These are phyloP conservation scores for Bibio marci DNA, from an alignment of 2,888 invertebrate species.

Conservation along the genomic window DNA sequence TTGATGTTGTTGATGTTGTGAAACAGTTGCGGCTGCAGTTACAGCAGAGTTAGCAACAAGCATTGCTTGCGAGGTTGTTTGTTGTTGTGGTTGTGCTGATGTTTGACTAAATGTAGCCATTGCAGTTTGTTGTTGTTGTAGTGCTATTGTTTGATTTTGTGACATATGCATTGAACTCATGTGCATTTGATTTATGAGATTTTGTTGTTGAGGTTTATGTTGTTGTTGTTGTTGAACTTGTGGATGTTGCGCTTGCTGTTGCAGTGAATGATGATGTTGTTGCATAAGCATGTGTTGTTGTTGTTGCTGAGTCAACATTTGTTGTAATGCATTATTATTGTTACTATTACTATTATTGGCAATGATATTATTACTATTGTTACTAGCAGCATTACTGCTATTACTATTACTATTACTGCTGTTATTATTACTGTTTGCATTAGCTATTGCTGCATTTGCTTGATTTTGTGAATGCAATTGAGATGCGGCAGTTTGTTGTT, in stretches of 20 bases:
- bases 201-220: neutral
- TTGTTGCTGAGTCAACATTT: constrained; percentile 30
- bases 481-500: too few relatives aligned
- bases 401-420: too few relatives aligned
- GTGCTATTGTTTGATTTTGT: neutral
- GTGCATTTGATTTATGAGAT: neutral
- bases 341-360: too few relatives aligned
- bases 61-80: constrained; percentile 15
- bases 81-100: constrained; percentile 23
- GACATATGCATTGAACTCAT: neutral
- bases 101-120: constrained; percentile 21
- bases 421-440: too few relatives aligned
- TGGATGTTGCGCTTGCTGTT: constrained; percentile 7
- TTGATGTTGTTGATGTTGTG: constrained; percentile 12
- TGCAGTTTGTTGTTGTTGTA: constrained; percentile 3
- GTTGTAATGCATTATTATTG: constrained; percentile 13
- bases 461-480: too few relatives aligned
- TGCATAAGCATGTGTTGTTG: constrained; percentile 5
- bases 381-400: too few relatives aligned
- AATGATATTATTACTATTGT: too few relatives aligned
- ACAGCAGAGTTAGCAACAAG: constrained; percentile 1
- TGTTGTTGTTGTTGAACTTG: constrained; percentile 2
- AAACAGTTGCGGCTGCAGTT: neutral
- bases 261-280: constrained; percentile 10
- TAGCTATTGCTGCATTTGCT: too few relatives aligned